Conservation (phyloP, 2,113 vertebrate species). For the Passer domesticus region DNA sequence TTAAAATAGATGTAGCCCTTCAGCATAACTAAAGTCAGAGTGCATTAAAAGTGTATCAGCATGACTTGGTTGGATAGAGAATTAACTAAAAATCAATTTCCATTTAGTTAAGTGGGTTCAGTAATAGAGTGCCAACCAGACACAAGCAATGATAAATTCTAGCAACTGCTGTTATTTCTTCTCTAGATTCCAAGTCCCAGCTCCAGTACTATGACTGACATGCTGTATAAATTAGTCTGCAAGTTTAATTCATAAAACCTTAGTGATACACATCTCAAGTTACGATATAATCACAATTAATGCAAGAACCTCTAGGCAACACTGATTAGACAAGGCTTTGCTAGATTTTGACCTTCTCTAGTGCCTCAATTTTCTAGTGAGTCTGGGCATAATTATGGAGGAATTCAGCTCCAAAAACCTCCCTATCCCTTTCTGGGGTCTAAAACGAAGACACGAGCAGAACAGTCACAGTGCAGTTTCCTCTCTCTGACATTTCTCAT, state of each 20-base stretch:
- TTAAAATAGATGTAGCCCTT: neutral
- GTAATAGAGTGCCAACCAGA: neutral
- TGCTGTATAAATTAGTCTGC: neutral
- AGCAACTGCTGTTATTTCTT: neutral
- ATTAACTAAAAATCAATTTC: constrained; percentile 46
- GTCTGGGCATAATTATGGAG: neutral
- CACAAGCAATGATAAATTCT: neutral
- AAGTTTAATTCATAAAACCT: neutral
- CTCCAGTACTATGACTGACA: neutral
- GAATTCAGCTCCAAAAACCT: neutral
- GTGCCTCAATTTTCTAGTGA: neutral
- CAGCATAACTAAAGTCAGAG: neutral
- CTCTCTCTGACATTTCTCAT: neutral
- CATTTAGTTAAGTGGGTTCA: constrained; percentile 24
- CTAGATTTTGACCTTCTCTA: neutral
- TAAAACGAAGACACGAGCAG: neutral
- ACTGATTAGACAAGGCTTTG: neutral
- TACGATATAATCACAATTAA: neutral
- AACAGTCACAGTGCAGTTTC: neutral
- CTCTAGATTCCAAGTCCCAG: neutral
- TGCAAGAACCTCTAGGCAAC: neutral
- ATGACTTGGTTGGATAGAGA: neutral
- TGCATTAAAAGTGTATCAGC: constrained; percentile 2
- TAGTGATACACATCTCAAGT: neutral
- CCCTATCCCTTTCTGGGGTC: neutral